phyloP scores from a whole-genome alignment of 2,797 vertebrate genomes.

The Nyctibius grandis region DNA sequence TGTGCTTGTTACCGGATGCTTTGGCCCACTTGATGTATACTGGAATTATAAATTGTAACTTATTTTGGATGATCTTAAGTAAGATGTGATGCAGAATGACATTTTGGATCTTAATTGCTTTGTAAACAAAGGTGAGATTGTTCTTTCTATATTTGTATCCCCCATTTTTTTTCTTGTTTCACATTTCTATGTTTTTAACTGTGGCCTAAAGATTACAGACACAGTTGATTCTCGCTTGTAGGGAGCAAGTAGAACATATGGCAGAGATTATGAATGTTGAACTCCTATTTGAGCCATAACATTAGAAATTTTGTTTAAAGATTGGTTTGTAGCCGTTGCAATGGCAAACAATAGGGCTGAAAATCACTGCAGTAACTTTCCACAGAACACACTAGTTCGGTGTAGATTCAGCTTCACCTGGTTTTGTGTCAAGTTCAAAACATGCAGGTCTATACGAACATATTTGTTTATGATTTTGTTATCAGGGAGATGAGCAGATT shows the following conservation, averaged over 20 bases:
- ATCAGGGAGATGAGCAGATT: neutral
- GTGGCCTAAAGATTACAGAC: neutral
- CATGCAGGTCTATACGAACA: neutral
- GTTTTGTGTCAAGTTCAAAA: neutral
- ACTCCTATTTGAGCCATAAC: neutral
- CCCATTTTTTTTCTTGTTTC: neutral
- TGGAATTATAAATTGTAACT: neutral
- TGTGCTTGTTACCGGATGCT: neutral
- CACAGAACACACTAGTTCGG: fast-evolving
- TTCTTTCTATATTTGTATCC: neutral
- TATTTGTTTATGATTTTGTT: neutral
- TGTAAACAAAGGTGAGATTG: neutral
- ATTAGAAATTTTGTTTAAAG: neutral
- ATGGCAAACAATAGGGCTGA: neutral
- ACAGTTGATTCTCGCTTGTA: neutral
- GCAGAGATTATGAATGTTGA: neutral
- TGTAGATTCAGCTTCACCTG: neutral
- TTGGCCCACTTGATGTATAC: neutral
- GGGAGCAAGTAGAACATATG: neutral
- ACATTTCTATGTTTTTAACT: neutral
- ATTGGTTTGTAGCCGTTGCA: neutral
- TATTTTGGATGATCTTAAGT: neutral
- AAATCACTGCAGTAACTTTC: neutral
- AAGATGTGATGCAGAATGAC: conserved; percentile 4
- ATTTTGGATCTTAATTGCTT: neutral